phyloP scores from a whole-genome alignment of 2,888 invertebrate genomes.

The Oscheius sp. region DNA sequence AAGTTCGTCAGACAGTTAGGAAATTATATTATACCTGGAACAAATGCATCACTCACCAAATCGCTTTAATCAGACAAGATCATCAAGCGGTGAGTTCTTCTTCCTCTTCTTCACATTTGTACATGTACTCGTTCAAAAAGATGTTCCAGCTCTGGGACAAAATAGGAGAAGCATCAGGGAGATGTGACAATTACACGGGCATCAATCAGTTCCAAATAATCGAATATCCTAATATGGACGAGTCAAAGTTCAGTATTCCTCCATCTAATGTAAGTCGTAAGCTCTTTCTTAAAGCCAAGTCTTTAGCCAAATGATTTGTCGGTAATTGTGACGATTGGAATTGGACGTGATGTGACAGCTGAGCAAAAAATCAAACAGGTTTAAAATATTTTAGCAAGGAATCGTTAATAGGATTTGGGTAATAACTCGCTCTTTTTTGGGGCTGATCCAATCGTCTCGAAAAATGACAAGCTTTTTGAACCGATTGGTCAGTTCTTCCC shows the following conservation, averaged over 20 bases:
- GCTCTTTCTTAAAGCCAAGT: not conserved
- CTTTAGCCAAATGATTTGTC: not conserved
- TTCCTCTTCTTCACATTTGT: not conserved
- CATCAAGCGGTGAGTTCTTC: not conserved
- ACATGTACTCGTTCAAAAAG: not conserved
- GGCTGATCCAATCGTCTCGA: not conserved
- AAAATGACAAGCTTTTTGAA: conserved; percentile 3
- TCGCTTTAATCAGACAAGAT: not conserved
- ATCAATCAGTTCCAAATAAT: conserved; percentile 5
- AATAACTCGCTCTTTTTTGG: conserved; percentile 10
- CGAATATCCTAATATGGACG: conserved; percentile 18
- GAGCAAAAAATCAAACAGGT: conserved; percentile 15
- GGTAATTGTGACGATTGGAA: conserved; percentile 9
- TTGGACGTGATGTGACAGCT: conserved; percentile 2
- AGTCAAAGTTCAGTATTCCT: conserved; percentile 13
- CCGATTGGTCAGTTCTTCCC: conserved; percentile 17
- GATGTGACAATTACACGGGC: conserved; percentile 8
- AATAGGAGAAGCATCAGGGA: not conserved
- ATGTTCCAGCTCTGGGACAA: conserved; percentile 10
- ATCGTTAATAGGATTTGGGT: conserved; percentile 10
- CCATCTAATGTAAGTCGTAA: conserved; percentile 3
- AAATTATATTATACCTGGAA: conserved; percentile 5
- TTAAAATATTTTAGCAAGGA: not conserved
- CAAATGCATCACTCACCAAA: not conserved
- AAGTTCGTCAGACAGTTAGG: not conserved